Base-by-base conservation (phyloP, 2,888 invertebrate species). In the Caenorhabditis wallacei region DNA sequence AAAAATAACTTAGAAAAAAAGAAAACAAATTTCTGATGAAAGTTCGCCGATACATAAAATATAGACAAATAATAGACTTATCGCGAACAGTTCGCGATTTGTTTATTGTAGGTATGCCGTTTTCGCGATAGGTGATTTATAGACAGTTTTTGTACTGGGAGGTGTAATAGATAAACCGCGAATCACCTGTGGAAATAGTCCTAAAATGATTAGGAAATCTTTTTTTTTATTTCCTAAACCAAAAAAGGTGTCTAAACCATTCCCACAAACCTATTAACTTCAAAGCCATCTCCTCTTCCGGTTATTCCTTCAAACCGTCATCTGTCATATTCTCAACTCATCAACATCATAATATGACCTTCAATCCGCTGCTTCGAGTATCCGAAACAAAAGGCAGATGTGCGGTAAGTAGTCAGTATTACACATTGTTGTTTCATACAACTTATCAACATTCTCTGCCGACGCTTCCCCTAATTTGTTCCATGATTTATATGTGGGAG, bases 331-430 rank as follows among this genome's bases (percentile, higher is more conserved):
- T 48, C 59, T 71, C 61, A 37, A 18, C 54, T 72, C 72, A 72
- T 63, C 61, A 72, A 20, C 74, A 74, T 74, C 63, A 74, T 64
- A 74, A 72, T 72, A 72, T 63, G 75, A 75, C 75, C 75, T 75
- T 75, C n/a, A n/a, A 8, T 30, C 30, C 8, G 11, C 13, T 48
- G 24, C 22, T 57, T 72, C 48, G 66, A 75, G 75, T 57, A 70
- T 70, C 35, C 30, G 3, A 48, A 57, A 75, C 75, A 75, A 75
- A 75, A 75, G 75, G 75, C 75, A 75, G 75, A 75, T 75, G 74
- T 74, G 57, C 57, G 48, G 51, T 66, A 57, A 75, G 75, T 75
- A 75, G 75, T 75, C 66, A 51, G 75, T 75, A 54, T 66, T 66
- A 75, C 66, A 64, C 30, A 30, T 24, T 20, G 46, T 57, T 70